Conservation (phyloP, 2,113 vertebrate genomes). For the Galeopterus variegatus region DNA sequence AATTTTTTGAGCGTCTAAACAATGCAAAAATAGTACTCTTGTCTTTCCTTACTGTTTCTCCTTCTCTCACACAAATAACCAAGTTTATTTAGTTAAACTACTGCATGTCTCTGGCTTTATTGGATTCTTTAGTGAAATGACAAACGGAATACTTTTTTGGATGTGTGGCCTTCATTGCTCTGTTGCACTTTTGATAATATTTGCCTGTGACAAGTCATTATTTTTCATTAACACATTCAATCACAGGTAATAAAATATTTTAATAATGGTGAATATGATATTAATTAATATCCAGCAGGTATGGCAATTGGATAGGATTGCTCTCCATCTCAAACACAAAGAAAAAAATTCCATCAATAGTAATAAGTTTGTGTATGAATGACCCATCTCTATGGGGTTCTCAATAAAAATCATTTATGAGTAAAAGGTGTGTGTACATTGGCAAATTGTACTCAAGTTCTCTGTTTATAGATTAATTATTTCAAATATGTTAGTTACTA, state of each 20-base stretch:
- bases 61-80: not conserved
- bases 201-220: conserved; percentile 71
- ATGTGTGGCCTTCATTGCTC: conserved; percentile 33
- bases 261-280: conserved; percentile 66
- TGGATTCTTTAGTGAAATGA: conserved; percentile 69
- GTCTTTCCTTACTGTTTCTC: not conserved
- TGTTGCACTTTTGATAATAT: conserved; percentile 74
- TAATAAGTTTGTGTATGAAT: conserved; percentile 57
- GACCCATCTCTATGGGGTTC: not conserved
- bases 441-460: not conserved
- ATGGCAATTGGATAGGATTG: not conserved
- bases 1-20: not conserved
- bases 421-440: not conserved
- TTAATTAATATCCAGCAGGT: conserved; percentile 73
- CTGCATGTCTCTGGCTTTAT: not conserved
- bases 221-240: conserved; percentile 75
- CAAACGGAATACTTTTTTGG: conserved; percentile 70
- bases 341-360: not conserved
- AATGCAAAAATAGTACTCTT: not conserved
- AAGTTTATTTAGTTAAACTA: not conserved
- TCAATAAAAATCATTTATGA: conserved; percentile 43
- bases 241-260: conserved; percentile 67
- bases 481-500: not conserved
- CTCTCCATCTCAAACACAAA: conserved; percentile 15
- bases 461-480: conserved; percentile 15